Evolutionary conservation across 2,113 vertebrate genomes (phyloP), one percentile per base, ranked within the genome.

Genomic region (Pachyramphus minor): DNA sequence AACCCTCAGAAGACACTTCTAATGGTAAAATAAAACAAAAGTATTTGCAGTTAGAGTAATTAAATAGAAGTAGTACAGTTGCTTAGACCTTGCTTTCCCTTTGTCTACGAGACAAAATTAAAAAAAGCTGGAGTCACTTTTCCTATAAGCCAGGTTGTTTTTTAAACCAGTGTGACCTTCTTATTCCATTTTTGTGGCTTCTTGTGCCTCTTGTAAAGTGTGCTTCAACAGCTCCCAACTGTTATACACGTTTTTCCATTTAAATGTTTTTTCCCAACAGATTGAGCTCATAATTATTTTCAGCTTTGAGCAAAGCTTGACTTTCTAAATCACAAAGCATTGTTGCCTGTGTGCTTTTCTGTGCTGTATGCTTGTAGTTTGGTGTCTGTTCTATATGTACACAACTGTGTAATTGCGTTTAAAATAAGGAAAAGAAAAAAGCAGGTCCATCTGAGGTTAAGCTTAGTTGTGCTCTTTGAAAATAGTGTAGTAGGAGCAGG

Each of bases 141-240:
- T 31, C 24, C 47, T 80, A 0, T 67, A n/a, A 84, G 3, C n/a
- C 69, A 79, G 62, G 77, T 91, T 93, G 55, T 7, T 30, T 79
- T 87, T 60, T 77, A 49, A 78, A 68, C 41, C 49, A 60, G 9
- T 11, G 37, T 75, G 93, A 95, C 87, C 71, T 87, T 85, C 69
- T 75, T 56, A 37, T 20, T 94, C 37, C 35, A 53, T 64, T 95
- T 97, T 52, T 92, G 89, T 89, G 89, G 84, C 41, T 91, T 94
- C 64, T 89, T 87, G 25, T 55, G 47, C 84, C 76, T 84, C 62
- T 79, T 87, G 31, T 79, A 89, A 91, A 92, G 80, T 66, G 74
- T 87, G 39, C 53, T 92, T 94, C 87, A 91, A 14, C 91, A 79
- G 28, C 76, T 95, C 89, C 42, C 69, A 91, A 82, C 66, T 89